These are phyloP conservation scores for Aricia artaxerxes DNA, from an alignment of 2,888 invertebrate species.

Conservation along the genomic window DNA sequence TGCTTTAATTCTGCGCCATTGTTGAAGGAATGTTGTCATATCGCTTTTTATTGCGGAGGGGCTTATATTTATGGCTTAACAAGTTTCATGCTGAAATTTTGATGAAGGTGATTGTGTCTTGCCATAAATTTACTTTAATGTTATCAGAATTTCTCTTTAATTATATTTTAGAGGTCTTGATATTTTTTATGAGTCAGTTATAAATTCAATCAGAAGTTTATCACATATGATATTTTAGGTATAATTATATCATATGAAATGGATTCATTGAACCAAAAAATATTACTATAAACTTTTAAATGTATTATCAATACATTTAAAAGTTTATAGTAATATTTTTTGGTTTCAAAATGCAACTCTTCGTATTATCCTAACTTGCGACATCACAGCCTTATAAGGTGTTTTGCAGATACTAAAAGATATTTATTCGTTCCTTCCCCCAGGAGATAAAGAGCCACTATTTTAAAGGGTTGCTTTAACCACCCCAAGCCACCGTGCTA, in stretches of 20 bases:
- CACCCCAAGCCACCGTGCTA: slow-evolving; percentile 47
- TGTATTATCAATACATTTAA: neutral
- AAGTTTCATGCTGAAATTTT: slow-evolving; percentile 27
- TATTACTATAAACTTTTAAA: neutral
- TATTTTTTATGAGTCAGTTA: neutral
- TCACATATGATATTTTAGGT: no score
- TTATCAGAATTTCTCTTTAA: neutral
- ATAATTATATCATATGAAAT: no score
- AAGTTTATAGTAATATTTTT: neutral
- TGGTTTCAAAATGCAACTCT: neutral
- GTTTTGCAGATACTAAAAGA: slow-evolving; percentile 76
- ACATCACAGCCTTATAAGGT: slow-evolving; percentile 72
- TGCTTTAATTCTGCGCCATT: slow-evolving; percentile 47
- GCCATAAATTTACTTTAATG: neutral
- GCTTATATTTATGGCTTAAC: slow-evolving; percentile 31
- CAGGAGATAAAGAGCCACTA: slow-evolving; percentile 58
- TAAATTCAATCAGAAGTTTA: no score
- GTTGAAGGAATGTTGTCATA: slow-evolving; percentile 43
- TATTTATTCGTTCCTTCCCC: slow-evolving; percentile 60
- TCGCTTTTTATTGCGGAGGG: slow-evolving; percentile 44
- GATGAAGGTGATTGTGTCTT: slow-evolving; percentile 6
- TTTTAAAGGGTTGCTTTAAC: slow-evolving; percentile 71
- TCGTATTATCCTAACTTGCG: slow-evolving; percentile 34
- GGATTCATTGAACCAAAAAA: neutral
- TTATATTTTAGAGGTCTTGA: neutral